Base-by-base conservation (phyloP, 1,140 invertebrate genomes). In the Drosophila simulans region DNA sequence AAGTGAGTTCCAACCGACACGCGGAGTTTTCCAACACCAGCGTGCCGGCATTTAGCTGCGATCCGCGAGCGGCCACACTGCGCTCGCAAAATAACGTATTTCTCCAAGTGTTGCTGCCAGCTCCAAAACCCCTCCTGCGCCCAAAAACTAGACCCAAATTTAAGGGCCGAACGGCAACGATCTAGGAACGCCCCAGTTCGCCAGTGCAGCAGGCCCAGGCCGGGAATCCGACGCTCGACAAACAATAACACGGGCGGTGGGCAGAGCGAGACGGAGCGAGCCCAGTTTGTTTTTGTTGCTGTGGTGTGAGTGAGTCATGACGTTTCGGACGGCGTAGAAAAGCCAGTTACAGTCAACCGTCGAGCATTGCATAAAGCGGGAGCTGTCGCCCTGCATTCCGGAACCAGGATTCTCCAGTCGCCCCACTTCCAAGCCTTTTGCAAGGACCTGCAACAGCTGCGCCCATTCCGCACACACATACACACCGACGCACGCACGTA, bases 381-480 rank as follows among this genome's bases (percentile, higher is more conserved):
- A 65, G 60, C 59, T 65, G 34, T 22, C 22, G 64, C 42, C 20
- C 5, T 12, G 42, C 46, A 45, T 10, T 53, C 37, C 52, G 42
- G 45, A 37, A 5, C 37, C 56, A 39, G 22, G 5, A 60, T 22
- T 15, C 37, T 15, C 22, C 25, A 13, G 8, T 27, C 22, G n/a
- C 39, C 39, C 39, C 39, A 13, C 0, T 7, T 5, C 31, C 4
- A 13, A 12, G 4, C 37, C 37, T 5, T 39, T 39, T 13, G 31
- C 22, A 34, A 86, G 82, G 78, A 86, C 59, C 73, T 56, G 48
- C 55, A 68, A 57, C 60, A 79, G 82, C 76, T 76, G 80, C 81
- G 59, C 63, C 59, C 69, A 48, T 5, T 27, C 46, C 49, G 71
- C 8, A 71, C n/a, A 37, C 35, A 13, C 7, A 7, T 1, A 43